These are phyloP conservation scores for Gastracanthus pulcherrimus DNA, from an alignment of 2,888 invertebrate species.

Conservation along the genomic window DNA sequence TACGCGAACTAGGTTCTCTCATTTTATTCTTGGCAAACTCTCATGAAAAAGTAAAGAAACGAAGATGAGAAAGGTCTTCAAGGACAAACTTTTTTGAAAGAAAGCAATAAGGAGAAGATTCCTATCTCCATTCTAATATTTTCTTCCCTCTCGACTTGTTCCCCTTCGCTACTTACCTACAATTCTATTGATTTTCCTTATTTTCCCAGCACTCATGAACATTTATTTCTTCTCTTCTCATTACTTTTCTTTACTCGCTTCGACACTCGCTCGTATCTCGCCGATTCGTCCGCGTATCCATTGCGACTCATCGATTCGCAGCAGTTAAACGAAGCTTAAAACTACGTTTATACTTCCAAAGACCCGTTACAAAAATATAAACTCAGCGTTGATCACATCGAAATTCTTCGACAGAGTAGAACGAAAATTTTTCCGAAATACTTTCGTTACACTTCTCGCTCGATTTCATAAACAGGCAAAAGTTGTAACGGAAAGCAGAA, in stretches of 20 bases:
- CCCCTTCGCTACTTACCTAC: not conserved
- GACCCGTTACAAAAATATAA: too few species aligned
- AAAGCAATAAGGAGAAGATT: constrained; percentile 41
- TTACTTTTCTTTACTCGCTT: constrained; percentile 12
- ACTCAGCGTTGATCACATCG: too few species aligned
- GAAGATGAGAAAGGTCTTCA: constrained; percentile 12
- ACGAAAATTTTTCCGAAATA: too few species aligned
- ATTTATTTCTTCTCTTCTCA: constrained; percentile 1
- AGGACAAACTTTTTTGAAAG: constrained; percentile 41
- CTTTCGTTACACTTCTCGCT: too few species aligned
- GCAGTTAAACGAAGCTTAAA: too few species aligned
- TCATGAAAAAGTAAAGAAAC: not conserved
- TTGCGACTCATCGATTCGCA: too few species aligned
- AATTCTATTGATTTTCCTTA: constrained; percentile 37
- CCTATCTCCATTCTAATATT: constrained; percentile 43
- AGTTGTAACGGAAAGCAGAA: too few species aligned
- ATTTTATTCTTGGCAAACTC: constrained; percentile 12
- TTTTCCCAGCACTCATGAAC: constrained; percentile 32
- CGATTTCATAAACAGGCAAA: too few species aligned
- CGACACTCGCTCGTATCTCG: not conserved
- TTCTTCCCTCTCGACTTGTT: constrained; percentile 8
- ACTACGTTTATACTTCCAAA: too few species aligned
- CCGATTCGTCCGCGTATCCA: not conserved
- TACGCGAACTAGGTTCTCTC: not conserved
- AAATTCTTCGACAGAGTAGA: too few species aligned